phyloP scores from a whole-genome alignment of 2,888 invertebrate genomes.

The Nephrotoma guestfalica region DNA sequence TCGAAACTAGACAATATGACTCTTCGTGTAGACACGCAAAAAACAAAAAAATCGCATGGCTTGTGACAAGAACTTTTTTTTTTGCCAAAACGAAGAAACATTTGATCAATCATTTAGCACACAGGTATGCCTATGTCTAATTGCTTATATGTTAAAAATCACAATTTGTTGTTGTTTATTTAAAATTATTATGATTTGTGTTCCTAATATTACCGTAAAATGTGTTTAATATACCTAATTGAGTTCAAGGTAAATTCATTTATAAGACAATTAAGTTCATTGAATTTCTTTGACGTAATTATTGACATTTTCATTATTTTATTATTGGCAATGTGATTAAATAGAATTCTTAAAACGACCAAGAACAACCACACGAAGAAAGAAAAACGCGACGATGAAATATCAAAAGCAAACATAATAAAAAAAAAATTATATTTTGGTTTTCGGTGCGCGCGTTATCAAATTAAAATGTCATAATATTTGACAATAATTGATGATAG shows the following conservation, averaged over 20 bases:
- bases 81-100: not conserved
- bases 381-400: not conserved
- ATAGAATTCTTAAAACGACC: not conserved
- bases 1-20: not conserved
- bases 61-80: not conserved
- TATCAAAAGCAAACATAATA: not conserved
- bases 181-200: not conserved
- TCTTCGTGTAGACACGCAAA: not conserved
- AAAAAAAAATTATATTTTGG: not conserved
- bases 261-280: not conserved
- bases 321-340: not conserved
- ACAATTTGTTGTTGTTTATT: not conserved
- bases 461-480: not conserved
- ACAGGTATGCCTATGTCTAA: not conserved
- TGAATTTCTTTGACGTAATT: not conserved
- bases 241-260: not conserved
- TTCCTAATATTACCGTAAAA: not conserved
- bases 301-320: not conserved
- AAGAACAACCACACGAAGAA: not conserved
- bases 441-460: not conserved
- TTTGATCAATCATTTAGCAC: not conserved
- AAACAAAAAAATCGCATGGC: not conserved
- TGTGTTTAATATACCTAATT: not conserved
- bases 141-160: not conserved
- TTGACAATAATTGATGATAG: not conserved